These are phyloP conservation scores for Heliangelus exortis DNA, from an alignment of 2,797 vertebrate species.

Conservation along the genomic window DNA sequence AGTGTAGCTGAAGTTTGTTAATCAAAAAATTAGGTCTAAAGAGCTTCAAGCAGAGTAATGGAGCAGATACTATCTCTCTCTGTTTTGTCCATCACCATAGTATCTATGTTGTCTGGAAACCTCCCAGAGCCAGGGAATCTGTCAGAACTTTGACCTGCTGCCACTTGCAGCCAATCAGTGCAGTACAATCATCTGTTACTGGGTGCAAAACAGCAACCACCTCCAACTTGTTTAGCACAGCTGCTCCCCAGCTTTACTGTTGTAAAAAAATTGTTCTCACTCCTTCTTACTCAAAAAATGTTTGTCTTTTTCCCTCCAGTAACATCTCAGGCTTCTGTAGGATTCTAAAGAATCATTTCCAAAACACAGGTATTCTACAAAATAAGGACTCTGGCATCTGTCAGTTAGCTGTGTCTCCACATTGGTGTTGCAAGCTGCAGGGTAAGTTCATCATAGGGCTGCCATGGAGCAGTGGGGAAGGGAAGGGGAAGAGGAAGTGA, in stretches of 20 bases:
- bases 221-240: background rate
- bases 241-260: background rate
- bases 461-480: background rate
- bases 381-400: background rate
- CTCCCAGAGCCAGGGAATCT: conserved; percentile 13
- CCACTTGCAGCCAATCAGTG: background rate
- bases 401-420: background rate
- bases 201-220: background rate
- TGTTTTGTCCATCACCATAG: background rate
- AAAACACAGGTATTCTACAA: background rate
- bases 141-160: background rate
- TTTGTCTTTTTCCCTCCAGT: background rate
- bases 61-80: conserved; percentile 41
- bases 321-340: background rate
- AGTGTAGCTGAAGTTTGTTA: conserved; percentile 24
- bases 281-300: background rate
- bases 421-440: background rate
- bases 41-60: conserved; percentile 46
- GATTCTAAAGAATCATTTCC: background rate
- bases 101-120: background rate
- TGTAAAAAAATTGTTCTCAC: background rate
- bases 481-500: too few species aligned
- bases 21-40: conserved; percentile 41
- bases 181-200: background rate
- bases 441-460: background rate